phyloP scores from a whole-genome alignment of 2,888 invertebrate genomes.

The Phasia obesa region DNA sequence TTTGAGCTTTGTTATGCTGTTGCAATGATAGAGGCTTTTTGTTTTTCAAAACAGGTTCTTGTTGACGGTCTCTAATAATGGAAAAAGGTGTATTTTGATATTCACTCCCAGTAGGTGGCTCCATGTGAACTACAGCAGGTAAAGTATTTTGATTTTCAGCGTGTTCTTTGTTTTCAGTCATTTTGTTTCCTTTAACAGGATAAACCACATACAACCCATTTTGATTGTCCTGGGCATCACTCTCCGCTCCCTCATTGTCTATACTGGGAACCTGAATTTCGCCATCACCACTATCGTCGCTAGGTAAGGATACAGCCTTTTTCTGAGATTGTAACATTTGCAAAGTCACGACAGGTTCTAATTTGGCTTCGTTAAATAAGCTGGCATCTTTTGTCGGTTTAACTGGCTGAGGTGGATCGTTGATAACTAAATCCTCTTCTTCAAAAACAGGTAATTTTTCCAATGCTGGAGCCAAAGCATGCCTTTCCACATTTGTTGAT shows the following conservation, averaged over 20 bases:
- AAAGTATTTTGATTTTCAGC: slow-evolving; percentile 72
- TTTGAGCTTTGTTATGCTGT: slow-evolving; percentile 73
- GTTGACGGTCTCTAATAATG: slow-evolving; percentile 81
- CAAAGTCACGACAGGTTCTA: slow-evolving; percentile 85
- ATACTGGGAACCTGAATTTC: slow-evolving; percentile 77
- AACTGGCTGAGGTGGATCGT: slow-evolving; percentile 82
- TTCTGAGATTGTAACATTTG: slow-evolving; percentile 87
- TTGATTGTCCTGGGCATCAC: slow-evolving; percentile 61
- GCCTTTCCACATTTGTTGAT: slow-evolving; percentile 72
- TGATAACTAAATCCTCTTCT: slow-evolving; percentile 82
- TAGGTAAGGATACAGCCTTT: slow-evolving; percentile 76
- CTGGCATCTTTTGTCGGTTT: slow-evolving; percentile 77
- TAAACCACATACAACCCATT: slow-evolving; percentile 77
- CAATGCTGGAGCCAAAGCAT: slow-evolving; percentile 62
- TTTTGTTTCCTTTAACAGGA: slow-evolving; percentile 72
- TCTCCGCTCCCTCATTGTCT: slow-evolving; percentile 71
- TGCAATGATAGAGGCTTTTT: slow-evolving; percentile 80
- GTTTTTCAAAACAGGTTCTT: slow-evolving; percentile 82
- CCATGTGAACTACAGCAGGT: slow-evolving; percentile 73
- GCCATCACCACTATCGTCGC: slow-evolving; percentile 78
- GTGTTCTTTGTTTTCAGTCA: slow-evolving; percentile 45
- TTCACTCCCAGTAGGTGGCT: slow-evolving; percentile 77
- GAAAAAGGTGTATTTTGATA: slow-evolving; percentile 83
- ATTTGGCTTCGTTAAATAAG: slow-evolving; percentile 76
- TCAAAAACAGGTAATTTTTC: slow-evolving; percentile 78